phyloP scores from a whole-genome alignment of 2,113 vertebrate genomes.

The Orientallactaga bullata region DNA sequence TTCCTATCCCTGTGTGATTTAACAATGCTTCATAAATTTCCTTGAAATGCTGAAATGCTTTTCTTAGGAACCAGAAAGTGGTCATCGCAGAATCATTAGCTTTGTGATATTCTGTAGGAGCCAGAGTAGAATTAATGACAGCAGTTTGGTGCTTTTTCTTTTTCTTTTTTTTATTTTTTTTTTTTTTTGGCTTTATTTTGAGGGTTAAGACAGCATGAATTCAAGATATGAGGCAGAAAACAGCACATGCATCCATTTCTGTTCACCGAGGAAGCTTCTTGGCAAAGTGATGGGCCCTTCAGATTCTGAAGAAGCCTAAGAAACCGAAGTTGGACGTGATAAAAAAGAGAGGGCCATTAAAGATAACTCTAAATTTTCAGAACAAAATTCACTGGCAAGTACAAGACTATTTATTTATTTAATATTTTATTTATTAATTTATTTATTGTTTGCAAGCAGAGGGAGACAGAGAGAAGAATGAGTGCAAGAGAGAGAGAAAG shows the following conservation, averaged over 20 bases:
- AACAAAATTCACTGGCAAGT: neutral
- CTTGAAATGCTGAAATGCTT: neutral
- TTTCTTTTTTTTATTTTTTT: neutral
- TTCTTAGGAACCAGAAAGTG: neutral
- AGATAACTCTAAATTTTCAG: neutral
- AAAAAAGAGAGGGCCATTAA: neutral
- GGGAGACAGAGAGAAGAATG: too few species aligned
- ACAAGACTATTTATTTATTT: too few species aligned
- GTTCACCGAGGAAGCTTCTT: neutral
- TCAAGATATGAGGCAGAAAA: neutral
- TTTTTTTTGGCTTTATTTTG: neutral
- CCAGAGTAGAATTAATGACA: neutral
- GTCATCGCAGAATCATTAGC: neutral
- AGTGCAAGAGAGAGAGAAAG: too few species aligned
- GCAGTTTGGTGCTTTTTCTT: neutral
- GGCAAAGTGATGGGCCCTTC: neutral
- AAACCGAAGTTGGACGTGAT: neutral
- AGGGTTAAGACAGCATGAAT: neutral
- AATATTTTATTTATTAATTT: too few species aligned
- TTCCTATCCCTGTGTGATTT: neutral
- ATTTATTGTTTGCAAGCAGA: too few species aligned
- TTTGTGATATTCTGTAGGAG: neutral
- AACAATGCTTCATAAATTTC: neutral
- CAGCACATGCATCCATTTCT: neutral
- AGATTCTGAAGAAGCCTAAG: neutral